phyloP scores from a whole-genome alignment of 2,113 vertebrate species.

The Phyllopteryx taeniolatus region DNA sequence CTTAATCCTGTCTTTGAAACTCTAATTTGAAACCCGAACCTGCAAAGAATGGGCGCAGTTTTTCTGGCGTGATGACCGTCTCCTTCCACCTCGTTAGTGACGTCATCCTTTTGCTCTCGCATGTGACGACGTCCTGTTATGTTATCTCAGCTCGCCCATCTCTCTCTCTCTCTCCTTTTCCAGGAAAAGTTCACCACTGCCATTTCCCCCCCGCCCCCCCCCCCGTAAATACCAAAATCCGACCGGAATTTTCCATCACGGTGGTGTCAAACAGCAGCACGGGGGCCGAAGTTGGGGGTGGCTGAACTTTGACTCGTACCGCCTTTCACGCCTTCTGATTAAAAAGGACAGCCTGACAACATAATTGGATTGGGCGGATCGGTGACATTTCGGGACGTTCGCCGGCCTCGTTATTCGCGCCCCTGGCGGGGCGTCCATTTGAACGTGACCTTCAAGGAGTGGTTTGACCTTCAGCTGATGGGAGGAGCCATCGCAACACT shows the following conservation, averaged over 20 bases:
- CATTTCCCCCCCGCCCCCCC: too few species aligned
- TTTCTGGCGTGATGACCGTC: too few species aligned
- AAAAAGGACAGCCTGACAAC: constrained; percentile 24
- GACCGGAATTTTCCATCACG: constrained; percentile 30
- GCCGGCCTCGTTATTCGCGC: constrained; percentile 7
- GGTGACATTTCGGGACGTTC: constrained; percentile 18
- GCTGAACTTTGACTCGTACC: constrained; percentile 31
- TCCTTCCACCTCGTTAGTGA: too few species aligned
- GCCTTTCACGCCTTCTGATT: constrained; percentile 27
- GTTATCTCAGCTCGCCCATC: neutral
- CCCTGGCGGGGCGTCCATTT: constrained; percentile 5
- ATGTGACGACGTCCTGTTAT: neutral
- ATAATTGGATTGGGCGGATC: constrained; percentile 36
- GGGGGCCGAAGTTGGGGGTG: neutral
- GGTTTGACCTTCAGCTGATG: neutral
- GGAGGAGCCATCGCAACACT: neutral
- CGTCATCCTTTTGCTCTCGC: neutral
- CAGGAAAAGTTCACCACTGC: neutral
- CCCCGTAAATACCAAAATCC: constrained; percentile 21
- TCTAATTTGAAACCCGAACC: too few species aligned
- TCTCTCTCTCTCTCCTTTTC: neutral
- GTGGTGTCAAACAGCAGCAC: constrained; percentile 8
- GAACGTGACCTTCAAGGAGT: neutral
- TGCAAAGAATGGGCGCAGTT: too few species aligned
- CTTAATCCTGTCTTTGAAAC: too few species aligned